Base-by-base conservation (phyloP, 2,888 invertebrate genomes). In the Hybos culiciformis region DNA sequence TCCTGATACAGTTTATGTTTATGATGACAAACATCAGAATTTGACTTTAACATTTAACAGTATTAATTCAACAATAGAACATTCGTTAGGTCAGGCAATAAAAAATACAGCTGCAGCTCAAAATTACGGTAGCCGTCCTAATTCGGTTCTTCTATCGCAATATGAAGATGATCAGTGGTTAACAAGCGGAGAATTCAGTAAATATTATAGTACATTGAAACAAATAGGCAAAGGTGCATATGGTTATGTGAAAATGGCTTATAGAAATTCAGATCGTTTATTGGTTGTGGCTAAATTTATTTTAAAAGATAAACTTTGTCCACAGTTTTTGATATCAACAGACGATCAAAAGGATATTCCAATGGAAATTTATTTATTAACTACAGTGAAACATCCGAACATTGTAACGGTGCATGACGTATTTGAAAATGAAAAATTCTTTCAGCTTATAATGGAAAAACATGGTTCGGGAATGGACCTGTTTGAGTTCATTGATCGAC, bases 371-470 rank as follows among this genome's bases (percentile, higher is more conserved):
- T 74, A 75, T 49, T 61, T 83, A n/a, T 63, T 83, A 38, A 69
- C 71, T 39, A 74, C 74, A 0, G 60, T 82, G 4, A 70, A 74
- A 48, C 82, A 81, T 63, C 71, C 75, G 7, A 79, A 81, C 55
- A 79, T 82, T 54, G 81, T 75, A 3, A 69, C 74, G 54, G 72
- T 80, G 4, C 51, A 80, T 33, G 80, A 80, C 55, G 74, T 77
- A 34, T 80, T 71, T 59, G 79, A 81, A 54, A 80, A 80, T 56
- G 75, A 76, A 4, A 71, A 74, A 47, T 80, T 77, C 59, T 77
- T 77, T 56, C 80, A 81, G 62, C 70, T 83, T 70, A 78, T 83
- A 39, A 83, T 83, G 82, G 80, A 80, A 59, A 79, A 79, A 53
- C 80, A 81, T 57, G 81, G 81, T 23, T 74, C 74, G 9, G 81